Percentiles rank a stretch among this genome's conserved stretches.
Evolutionary conservation across 2,797 vertebrate species (phyloP).

Genomic region (Orientallactaga sibirica): DNA sequence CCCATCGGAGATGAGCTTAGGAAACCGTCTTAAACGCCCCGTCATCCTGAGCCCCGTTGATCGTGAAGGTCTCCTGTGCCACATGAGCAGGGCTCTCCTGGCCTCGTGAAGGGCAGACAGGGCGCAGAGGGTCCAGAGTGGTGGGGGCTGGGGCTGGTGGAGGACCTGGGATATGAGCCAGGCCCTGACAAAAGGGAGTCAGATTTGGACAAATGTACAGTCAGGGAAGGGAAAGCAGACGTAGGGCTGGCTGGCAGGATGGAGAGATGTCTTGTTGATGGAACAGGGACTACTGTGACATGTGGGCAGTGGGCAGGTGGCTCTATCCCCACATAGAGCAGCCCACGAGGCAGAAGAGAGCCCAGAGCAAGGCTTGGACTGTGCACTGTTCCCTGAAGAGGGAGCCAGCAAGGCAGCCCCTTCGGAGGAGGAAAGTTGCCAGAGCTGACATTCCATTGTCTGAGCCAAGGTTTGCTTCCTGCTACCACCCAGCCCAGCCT

Average conservation of each 20-base stretch:
- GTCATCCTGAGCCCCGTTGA: rapidly evolving
- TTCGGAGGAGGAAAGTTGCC: neutral
- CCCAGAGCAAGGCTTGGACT: neutral
- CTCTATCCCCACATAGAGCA: neutral
- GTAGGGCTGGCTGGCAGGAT: neutral
- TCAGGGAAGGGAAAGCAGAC: neutral
- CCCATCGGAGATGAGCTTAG: neutral
- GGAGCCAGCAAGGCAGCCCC: neutral
- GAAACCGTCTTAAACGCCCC: too few species aligned
- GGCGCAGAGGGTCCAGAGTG: neutral
- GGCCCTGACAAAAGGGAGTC: neutral
- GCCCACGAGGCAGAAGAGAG: neutral
- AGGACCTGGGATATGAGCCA: rapidly evolving
- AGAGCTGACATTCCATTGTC: neutral
- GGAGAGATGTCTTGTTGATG: too few species aligned
- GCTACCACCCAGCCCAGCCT: neutral
- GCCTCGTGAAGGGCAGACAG: neutral
- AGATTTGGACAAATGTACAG: neutral
- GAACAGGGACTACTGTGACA: neutral
- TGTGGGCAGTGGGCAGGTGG: neutral
- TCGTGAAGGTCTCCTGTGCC: neutral
- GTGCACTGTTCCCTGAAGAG: neutral
- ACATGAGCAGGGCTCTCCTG: neutral
- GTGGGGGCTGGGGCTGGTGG: neutral
- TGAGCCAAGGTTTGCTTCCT: neutral